phyloP scores from a whole-genome alignment of 2,113 vertebrate genomes.

The Podiceps cristatus region DNA sequence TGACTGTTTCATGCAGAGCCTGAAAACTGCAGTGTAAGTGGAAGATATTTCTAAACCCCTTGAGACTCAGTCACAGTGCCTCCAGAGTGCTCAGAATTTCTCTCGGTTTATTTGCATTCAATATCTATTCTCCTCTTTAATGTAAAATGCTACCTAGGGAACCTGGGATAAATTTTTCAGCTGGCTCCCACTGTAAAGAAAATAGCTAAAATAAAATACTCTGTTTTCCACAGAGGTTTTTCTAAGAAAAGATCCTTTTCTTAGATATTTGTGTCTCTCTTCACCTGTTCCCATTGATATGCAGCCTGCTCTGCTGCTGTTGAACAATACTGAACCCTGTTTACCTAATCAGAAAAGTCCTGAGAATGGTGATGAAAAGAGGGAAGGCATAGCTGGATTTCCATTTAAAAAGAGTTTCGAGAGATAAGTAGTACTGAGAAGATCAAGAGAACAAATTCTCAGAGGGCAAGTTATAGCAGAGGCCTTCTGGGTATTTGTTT shows the following conservation, averaged over 20 bases:
- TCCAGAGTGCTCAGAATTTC: background rate
- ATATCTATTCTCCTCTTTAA: background rate
- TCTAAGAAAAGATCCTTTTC: background rate
- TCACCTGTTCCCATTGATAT: background rate
- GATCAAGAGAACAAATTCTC: conserved; percentile 49
- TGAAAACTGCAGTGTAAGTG: background rate
- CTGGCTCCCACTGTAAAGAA: background rate
- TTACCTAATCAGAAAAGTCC: background rate
- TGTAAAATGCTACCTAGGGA: background rate
- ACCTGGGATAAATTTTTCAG: background rate
- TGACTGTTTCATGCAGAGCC: background rate
- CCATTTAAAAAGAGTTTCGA: background rate
- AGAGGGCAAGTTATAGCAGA: conserved; percentile 12
- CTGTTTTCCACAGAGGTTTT: background rate
- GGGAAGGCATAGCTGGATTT: background rate
- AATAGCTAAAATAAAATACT: background rate
- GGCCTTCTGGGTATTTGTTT: conserved; percentile 31
- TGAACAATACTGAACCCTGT: background rate
- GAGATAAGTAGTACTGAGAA: background rate
- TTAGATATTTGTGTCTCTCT: background rate
- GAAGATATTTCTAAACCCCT: background rate
- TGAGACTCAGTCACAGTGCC: background rate
- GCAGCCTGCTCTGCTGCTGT: background rate
- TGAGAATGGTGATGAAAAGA: background rate
- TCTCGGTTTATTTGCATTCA: background rate